These are phyloP conservation scores for Morone chrysops DNA, from an alignment of 2,113 vertebrate genomes.

Conservation along the genomic window DNA sequence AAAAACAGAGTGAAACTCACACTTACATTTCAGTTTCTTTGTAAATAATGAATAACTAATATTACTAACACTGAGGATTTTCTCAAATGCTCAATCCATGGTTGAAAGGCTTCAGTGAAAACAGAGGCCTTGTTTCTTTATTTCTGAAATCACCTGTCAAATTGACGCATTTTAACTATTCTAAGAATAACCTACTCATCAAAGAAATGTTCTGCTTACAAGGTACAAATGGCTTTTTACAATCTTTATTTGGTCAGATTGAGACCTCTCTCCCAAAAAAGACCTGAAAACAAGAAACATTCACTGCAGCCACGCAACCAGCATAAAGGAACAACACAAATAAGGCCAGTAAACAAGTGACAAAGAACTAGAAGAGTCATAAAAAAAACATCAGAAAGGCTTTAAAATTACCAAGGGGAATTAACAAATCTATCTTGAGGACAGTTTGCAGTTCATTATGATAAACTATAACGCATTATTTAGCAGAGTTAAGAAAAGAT, in stretches of 20 bases:
- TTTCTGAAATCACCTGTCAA: neutral
- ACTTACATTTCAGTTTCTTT: no score
- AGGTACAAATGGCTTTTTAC: neutral
- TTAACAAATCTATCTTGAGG: neutral
- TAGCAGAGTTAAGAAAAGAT: neutral
- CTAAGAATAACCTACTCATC: neutral
- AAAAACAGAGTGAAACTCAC: neutral
- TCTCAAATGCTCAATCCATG: neutral
- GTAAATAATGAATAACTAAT: neutral
- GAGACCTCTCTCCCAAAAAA: neutral
- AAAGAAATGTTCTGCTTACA: neutral
- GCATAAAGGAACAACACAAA: neutral
- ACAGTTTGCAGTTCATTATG: neutral
- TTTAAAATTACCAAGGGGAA: neutral
- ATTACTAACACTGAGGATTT: neutral
- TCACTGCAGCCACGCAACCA: neutral
- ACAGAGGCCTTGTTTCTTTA: neutral
- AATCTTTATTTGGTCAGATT: neutral
- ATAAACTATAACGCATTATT: no score
- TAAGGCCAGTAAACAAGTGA: neutral
- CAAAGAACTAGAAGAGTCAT: neutral
- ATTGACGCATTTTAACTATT: neutral
- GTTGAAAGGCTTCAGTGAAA: neutral
- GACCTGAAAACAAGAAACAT: neutral
- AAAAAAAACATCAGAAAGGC: neutral